Base-by-base conservation (phyloP, 2,888 invertebrate genomes). In the Empis livida region DNA sequence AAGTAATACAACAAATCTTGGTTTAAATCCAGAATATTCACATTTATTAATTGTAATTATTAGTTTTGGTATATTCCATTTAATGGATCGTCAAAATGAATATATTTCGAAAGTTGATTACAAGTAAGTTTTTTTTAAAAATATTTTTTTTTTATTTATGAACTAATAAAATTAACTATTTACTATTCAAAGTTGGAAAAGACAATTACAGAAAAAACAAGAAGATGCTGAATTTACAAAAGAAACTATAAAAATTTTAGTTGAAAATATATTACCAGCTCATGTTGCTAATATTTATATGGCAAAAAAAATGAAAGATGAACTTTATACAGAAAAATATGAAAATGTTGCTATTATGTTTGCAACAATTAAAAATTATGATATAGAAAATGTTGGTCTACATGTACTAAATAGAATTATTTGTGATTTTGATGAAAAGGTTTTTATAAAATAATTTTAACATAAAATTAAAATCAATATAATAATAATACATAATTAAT, bases 281-380 rank as follows among this genome's bases (percentile, higher is more conserved):
- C 93, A 94, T 67, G 95, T 96, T 53, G 93, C 88, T 42, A 82
- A 86, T 61, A 77, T 84, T 48, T 89, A 87, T 61, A 70, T 90
- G 53, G 81, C 85, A 55, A 75, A 82, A 68, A 80, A 76, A 42
- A 61, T 67, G 55, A 73, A 78, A 48, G 80, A 82, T 46, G 87
- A 89, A 54, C 73, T 92, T 5, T 94, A 94, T 64, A 86, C 88
- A 57, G 87, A 93, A 64, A 82, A 85, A 52, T 93, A 95, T 61
- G 81, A 82, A 46, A 81, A 84, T 57, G 92, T 93, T 0, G 88
- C 92, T 2, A 93, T 96, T 0, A 94, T 96, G 92, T 96, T 96
- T 68, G 96, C 96, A 0, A 88, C 93, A 0, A 79, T 96, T 42
- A 87, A 87, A 14, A 87, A 87, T 61, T 87, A 84, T 64, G 80